Evolutionary conservation across 1,140 invertebrate genomes (phyloP), one percentile per base, ranked within the genome.

Genomic region (Drosophila aff.): DNA sequence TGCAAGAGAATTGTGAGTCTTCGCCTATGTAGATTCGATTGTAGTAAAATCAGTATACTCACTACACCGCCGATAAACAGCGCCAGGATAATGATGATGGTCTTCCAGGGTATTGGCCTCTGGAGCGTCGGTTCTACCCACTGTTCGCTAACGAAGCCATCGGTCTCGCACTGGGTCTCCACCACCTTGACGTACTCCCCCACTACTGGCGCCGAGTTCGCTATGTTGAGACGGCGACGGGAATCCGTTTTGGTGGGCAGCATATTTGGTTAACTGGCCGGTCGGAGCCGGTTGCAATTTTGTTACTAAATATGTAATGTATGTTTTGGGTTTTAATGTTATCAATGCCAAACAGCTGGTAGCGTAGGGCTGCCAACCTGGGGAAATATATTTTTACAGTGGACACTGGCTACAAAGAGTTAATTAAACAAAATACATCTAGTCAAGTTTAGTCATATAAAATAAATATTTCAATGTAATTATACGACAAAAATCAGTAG

Each of bases 101-200:
- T 89, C 63, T 90, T 89, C 85, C 85, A 89, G 1, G 84, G 84
- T 2, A 52, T 78, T 4, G 58, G n/a, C 4, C 76, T 38, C 31
- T 2, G 61, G 5, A 33, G 11, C 26, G 18, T 10, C 10, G 81
- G 81, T 15, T 53, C 26, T 4, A 52, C 26, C 84, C 84, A 89
- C 41, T 89, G 84, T 43, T 89, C 84, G 36, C 89, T 71, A 1
- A 89, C 63, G 16, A 89, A 89, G 6, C 84, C 84, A 76, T 89
- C 84, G 9, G 72, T 68, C 43, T 82, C 83, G 44, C 40, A 60
- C 0, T n/a, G 16, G 2, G 28, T 67, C 18, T 69, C 72, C 7
- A 26, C 33, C 8, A 66, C 74, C 49, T 90, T 89, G 15, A 41
- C 28, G 21, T 69, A 72, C 5, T 74, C 72, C 6, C 36, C 55